These are phyloP conservation scores for Blennius ocellaris DNA, from an alignment of 2,113 vertebrate genomes.

Conservation along the genomic window DNA sequence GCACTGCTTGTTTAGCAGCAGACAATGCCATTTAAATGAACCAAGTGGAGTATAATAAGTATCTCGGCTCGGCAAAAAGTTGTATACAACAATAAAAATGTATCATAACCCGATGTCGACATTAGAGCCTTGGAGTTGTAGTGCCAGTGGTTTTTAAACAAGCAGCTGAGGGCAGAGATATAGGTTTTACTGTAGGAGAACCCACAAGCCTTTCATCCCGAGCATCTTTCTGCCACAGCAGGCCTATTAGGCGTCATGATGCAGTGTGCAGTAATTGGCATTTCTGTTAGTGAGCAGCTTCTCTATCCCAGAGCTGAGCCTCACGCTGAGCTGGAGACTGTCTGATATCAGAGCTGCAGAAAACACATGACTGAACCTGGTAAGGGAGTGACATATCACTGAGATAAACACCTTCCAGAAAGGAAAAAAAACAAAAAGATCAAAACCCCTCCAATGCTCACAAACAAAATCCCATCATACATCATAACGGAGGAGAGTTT, in stretches of 20 bases:
- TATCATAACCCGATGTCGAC: conserved; percentile 8
- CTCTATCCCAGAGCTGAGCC: conserved; percentile 49
- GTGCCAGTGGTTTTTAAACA: conserved; percentile 34
- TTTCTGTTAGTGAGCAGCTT: conserved; percentile 73
- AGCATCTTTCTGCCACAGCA: conserved; percentile 62
- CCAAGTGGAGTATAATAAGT: conserved; percentile 3
- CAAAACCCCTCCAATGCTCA: background rate
- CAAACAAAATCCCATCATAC: conserved; percentile 5
- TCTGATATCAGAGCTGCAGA: conserved; percentile 51
- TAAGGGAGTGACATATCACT: conserved; percentile 34
- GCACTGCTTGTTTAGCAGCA: conserved; percentile 17
- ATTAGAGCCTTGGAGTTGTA: conserved; percentile 1
- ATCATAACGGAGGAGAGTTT: conserved; percentile 13
- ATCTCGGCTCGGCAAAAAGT: conserved; percentile 10
- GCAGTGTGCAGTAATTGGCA: conserved; percentile 68
- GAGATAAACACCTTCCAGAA: conserved; percentile 45
- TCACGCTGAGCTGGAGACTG: conserved; percentile 63
- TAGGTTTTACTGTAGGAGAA: conserved; percentile 47
- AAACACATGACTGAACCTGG: conserved; percentile 55
- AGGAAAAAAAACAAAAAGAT: background rate
- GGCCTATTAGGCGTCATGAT: conserved; percentile 65
- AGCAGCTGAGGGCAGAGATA: conserved; percentile 27
- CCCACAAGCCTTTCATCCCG: conserved; percentile 56
- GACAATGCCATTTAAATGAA: conserved; percentile 30
- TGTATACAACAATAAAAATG: conserved; percentile 10